These are phyloP conservation scores for Sapayoa aenigma DNA, from an alignment of 2,113 vertebrate genomes.

Conservation along the genomic window DNA sequence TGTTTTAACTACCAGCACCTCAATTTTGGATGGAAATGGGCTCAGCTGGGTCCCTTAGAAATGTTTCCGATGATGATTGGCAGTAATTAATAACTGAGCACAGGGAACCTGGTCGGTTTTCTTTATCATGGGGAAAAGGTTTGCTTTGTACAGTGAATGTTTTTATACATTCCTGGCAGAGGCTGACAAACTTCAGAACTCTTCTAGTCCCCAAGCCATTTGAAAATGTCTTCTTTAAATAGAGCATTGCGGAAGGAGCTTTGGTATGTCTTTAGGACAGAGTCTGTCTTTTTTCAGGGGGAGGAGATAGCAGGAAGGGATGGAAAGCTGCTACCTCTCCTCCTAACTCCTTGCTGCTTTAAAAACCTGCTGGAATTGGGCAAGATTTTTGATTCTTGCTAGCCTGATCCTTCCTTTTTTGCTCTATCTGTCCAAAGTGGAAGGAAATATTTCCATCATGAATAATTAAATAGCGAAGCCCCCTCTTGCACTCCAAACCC, in stretches of 20 bases:
- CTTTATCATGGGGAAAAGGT: not conserved
- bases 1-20: not conserved
- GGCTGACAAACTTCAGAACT: not conserved
- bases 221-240: not conserved
- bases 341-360: not conserved
- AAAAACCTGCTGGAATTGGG: not conserved
- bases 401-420: not conserved
- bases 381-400: not conserved
- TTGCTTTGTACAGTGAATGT: not conserved
- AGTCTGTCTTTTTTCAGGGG: not conserved
- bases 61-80: fast-evolving
- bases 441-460: not conserved
- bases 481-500: not conserved
- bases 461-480: not conserved
- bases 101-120: not conserved
- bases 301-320: not conserved
- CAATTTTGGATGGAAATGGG: not conserved
- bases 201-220: not conserved
- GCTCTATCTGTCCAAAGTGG: not conserved
- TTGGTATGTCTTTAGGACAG: not conserved
- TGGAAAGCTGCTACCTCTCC: not conserved
- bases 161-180: not conserved
- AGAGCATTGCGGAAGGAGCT: not conserved
- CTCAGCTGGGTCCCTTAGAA: fast-evolving
- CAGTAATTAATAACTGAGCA: not conserved